phyloP scores from a whole-genome alignment of 2,888 invertebrate genomes.

The Portevinia maculata region DNA sequence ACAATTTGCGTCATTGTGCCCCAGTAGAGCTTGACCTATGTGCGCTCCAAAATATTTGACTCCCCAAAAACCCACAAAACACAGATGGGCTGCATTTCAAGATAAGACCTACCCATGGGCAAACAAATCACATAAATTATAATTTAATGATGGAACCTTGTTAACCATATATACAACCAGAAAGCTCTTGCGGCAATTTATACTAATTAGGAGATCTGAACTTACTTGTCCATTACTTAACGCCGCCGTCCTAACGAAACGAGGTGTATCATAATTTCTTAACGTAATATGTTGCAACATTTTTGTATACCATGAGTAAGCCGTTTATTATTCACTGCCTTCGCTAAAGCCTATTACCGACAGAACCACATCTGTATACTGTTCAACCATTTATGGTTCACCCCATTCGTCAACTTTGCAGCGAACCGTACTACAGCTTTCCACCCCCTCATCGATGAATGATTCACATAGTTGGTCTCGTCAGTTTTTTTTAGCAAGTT shows the following conservation, averaged over 20 bases:
- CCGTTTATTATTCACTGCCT: constrained; percentile 60
- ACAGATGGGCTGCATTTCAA: not conserved
- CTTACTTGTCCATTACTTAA: not conserved
- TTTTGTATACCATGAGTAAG: constrained; percentile 28
- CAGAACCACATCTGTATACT: constrained; percentile 54
- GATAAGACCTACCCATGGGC: constrained; percentile 1
- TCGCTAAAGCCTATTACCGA: constrained; percentile 62
- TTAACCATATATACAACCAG: not conserved
- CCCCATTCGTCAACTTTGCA: constrained; percentile 55
- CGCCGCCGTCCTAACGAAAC: constrained; percentile 3
- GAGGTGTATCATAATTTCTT: constrained; percentile 41
- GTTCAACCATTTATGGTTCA: constrained; percentile 28
- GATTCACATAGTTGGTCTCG: constrained; percentile 42
- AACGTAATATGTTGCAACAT: constrained; percentile 35
- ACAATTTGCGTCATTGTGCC: no score
- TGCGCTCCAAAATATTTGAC: not conserved
- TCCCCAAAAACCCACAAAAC: not conserved
- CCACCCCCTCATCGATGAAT: constrained; percentile 49
- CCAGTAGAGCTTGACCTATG: no score
- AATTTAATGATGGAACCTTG: constrained; percentile 30
- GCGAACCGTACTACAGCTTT: constrained; percentile 51
- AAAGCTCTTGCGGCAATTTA: not conserved
- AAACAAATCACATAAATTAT: constrained; percentile 28
- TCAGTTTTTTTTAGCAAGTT: constrained; percentile 5
- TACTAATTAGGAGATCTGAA: constrained; percentile 27